phyloP scores from a whole-genome alignment of 2,888 invertebrate genomes.

The Drosophila subquinaria region DNA sequence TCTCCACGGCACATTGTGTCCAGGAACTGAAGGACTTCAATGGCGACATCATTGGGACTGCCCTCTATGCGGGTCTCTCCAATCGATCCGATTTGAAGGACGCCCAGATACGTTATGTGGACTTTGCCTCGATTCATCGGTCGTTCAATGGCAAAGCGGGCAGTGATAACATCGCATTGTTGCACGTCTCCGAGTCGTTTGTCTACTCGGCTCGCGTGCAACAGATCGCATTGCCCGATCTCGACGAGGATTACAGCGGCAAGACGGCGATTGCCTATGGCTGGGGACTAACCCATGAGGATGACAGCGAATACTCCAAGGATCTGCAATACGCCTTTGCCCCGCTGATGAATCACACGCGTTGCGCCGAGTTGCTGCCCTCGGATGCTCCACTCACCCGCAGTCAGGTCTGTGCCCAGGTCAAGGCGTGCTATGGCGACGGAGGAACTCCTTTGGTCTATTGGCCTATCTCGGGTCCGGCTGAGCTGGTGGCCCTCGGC shows the following conservation, averaged over 20 bases:
- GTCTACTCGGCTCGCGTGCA: slow-evolving; percentile 80
- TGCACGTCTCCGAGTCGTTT: slow-evolving; percentile 82
- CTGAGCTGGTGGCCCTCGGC: slow-evolving; percentile 72
- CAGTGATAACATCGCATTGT: slow-evolving; percentile 87
- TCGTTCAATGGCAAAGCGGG: slow-evolving; percentile 83
- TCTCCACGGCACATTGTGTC: slow-evolving; percentile 85
- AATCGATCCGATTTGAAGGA: slow-evolving; percentile 61
- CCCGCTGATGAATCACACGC: slow-evolving; percentile 49
- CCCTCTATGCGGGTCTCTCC: slow-evolving; percentile 76
- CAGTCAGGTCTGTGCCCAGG: slow-evolving; percentile 67
- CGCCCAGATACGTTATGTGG: slow-evolving; percentile 81
- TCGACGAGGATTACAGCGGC: slow-evolving; percentile 62
- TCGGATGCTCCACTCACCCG: slow-evolving; percentile 65
- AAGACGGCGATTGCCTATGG: slow-evolving; percentile 69
- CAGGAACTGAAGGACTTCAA: slow-evolving; percentile 50
- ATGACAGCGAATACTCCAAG: slow-evolving; percentile 63
- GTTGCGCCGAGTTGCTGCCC: slow-evolving; percentile 62
- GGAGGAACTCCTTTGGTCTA: slow-evolving; percentile 78
- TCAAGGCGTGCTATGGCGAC: slow-evolving; percentile 77
- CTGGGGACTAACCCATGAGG: slow-evolving; percentile 73
- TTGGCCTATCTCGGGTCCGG: slow-evolving; percentile 64
- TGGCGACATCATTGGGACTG: slow-evolving; percentile 62
- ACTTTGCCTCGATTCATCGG: slow-evolving; percentile 82
- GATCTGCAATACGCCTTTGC: slow-evolving; percentile 68
- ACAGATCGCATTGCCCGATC: slow-evolving; percentile 83